Percentiles rank a stretch among this genome's conserved stretches.
phyloP scores from a whole-genome alignment of 1,140 invertebrate genomes.

The Lepidostoma basale region DNA sequence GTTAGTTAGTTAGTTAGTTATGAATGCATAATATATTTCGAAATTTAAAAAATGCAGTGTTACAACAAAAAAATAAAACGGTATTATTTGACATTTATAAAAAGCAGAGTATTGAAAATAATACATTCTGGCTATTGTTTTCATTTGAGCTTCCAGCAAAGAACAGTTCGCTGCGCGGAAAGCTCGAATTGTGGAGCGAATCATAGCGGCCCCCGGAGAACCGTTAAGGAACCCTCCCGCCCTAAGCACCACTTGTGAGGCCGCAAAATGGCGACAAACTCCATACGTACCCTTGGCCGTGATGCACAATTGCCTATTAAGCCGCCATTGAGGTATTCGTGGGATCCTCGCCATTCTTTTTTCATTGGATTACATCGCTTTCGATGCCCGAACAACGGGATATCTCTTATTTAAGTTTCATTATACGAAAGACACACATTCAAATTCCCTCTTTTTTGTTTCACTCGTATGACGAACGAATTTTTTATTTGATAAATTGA shows the following conservation, averaged over 20 bases:
- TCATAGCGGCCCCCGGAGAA: conserved; percentile 41
- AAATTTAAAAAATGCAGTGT: no score
- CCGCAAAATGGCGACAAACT: conserved; percentile 43
- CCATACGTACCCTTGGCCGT: conserved; percentile 41
- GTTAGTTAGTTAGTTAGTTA: no score
- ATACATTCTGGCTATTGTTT: neutral
- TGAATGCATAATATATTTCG: no score
- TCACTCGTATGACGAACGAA: no score
- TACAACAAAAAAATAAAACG: no score
- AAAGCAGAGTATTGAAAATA: neutral
- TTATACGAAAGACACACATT: neutral
- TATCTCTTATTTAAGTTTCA: conserved; percentile 4
- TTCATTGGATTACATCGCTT: conserved; percentile 14
- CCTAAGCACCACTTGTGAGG: conserved; percentile 40
- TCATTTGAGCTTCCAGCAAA: neutral
- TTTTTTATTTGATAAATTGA: no score
- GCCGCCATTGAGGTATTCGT: conserved; percentile 35
- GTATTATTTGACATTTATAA: no score
- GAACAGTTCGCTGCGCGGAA: conserved; percentile 26
- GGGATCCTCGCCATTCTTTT: conserved; percentile 23
- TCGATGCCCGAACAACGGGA: neutral
- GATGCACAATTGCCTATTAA: conserved; percentile 46
- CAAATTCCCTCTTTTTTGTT: no score
- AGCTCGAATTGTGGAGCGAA: conserved; percentile 29
- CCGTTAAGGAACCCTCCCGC: conserved; percentile 40